These are phyloP conservation scores for Phocoena phocoena DNA, from an alignment of 2,113 vertebrate genomes.

Conservation along the genomic window DNA sequence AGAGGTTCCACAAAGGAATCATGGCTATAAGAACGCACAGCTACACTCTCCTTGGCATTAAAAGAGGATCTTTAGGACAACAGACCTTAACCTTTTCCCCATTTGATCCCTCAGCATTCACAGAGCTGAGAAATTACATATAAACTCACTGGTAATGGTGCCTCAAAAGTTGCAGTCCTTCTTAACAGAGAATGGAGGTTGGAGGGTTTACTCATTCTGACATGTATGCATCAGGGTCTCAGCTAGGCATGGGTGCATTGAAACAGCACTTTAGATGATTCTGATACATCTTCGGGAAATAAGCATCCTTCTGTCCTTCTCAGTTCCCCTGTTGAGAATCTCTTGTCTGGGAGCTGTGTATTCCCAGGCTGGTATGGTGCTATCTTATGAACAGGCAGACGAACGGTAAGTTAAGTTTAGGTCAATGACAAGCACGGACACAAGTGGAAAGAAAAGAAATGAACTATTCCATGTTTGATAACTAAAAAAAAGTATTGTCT, in stretches of 20 bases:
- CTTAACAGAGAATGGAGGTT: neutral
- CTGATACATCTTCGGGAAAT: neutral
- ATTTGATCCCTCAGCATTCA: neutral
- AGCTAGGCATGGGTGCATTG: neutral
- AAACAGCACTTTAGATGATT: neutral
- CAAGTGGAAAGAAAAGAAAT: neutral
- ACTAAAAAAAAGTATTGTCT: neutral
- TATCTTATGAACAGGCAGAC: neutral
- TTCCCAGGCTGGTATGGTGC: neutral
- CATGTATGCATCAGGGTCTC: neutral
- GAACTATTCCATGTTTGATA: neutral
- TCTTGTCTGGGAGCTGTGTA: neutral
- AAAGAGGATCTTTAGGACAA: neutral
- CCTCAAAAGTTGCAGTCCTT: neutral
- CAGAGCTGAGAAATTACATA: neutral
- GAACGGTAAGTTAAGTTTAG: neutral
- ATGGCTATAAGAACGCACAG: neutral
- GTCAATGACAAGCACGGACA: neutral
- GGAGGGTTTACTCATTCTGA: neutral
- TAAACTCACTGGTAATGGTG: accelerated
- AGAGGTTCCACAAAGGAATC: neutral
- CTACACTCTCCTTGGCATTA: neutral
- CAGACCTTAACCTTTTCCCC: neutral
- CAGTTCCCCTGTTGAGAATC: neutral
- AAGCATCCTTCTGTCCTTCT: neutral